Evolutionary conservation across 1,140 invertebrate genomes (phyloP).

Genomic region (Portunus trituberculatus): DNA sequence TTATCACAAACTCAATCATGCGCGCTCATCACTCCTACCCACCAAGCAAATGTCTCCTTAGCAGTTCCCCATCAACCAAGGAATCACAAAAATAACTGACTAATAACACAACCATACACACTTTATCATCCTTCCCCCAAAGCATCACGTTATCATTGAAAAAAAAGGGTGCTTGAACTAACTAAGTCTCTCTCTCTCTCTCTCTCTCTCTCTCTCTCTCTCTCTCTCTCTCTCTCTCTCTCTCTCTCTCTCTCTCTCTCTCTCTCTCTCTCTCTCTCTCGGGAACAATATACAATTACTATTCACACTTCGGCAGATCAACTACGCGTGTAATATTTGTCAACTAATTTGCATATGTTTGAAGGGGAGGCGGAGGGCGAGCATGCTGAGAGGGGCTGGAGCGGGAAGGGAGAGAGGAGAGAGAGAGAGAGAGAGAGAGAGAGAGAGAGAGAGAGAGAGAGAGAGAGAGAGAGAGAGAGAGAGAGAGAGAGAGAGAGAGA

Average conservation of each 20-base stretch:
- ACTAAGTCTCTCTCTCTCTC: too few species aligned
- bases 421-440: constrained; percentile 2
- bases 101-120: too few species aligned
- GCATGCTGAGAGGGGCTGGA: neutral
- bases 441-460: neutral
- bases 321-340: neutral
- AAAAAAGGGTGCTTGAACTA: too few species aligned
- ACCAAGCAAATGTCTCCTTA: too few species aligned
- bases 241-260: neutral
- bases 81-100: too few species aligned
- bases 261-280: neutral
- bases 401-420: neutral
- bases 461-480: neutral
- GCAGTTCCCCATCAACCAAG: too few species aligned
- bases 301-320: neutral
- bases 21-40: too few species aligned
- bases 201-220: too few species aligned
- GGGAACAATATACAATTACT: neutral
- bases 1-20: too few species aligned
- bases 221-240: neutral
- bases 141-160: too few species aligned
- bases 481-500: neutral
- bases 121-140: too few species aligned
- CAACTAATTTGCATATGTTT: neutral
- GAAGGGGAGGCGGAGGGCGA: neutral